These are phyloP conservation scores for Spea bombifrons DNA, from an alignment of 2,113 vertebrate genomes.

Conservation along the genomic window DNA sequence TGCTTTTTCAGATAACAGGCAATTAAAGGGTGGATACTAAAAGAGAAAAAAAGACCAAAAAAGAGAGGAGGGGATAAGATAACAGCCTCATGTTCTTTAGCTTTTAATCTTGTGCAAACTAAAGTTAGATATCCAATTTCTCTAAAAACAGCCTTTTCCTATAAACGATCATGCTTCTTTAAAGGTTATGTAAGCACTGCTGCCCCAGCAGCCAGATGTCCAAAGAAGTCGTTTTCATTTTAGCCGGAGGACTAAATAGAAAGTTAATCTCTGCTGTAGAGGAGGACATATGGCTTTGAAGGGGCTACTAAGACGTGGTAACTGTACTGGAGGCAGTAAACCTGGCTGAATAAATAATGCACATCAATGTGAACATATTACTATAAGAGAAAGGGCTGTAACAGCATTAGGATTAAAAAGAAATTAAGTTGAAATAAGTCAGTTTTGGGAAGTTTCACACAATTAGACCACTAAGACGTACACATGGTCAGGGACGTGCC, in stretches of 20 bases:
- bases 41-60: background rate
- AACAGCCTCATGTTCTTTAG: background rate
- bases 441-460: too few species aligned
- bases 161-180: background rate
- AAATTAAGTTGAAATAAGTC: too few species aligned
- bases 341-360: too few species aligned
- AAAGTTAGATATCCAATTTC: background rate
- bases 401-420: too few species aligned
- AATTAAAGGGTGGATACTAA: background rate
- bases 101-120: background rate
- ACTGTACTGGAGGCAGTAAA: too few species aligned
- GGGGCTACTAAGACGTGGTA: background rate
- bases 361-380: too few species aligned
- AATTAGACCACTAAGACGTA: too few species aligned
- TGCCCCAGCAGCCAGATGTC: background rate
- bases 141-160: background rate
- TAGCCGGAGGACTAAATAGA: background rate
- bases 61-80: background rate
- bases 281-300: background rate
- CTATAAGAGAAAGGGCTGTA: too few species aligned
- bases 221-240: background rate
- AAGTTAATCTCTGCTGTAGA: background rate
- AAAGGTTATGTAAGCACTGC: background rate
- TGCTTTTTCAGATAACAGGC: background rate
- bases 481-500: too few species aligned